These are phyloP conservation scores for Chelonoidis abingdonii DNA, from an alignment of 2,113 vertebrate species.

Conservation along the genomic window DNA sequence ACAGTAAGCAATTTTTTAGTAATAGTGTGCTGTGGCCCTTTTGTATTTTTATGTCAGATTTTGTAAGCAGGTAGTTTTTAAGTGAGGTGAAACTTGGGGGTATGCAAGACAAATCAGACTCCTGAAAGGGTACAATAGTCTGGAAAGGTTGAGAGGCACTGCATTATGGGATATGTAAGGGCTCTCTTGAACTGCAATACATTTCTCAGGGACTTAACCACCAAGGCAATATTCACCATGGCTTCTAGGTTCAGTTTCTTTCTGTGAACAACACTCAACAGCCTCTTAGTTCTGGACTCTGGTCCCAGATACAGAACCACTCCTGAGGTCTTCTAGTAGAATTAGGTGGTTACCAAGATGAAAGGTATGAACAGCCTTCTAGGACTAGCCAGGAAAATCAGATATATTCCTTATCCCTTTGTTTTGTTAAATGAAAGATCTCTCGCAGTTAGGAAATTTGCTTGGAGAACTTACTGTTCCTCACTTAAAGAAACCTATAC, in stretches of 20 bases:
- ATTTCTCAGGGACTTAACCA: not conserved
- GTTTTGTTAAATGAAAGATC: conserved; percentile 19
- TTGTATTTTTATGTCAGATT: no score
- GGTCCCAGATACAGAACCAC: not conserved
- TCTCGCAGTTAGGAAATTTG: conserved; percentile 8
- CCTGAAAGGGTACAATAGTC: not conserved
- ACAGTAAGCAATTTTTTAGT: no score
- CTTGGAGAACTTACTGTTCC: accelerated
- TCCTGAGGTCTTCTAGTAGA: conserved; percentile 21
- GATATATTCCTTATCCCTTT: conserved; percentile 25
- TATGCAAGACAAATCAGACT: no score
- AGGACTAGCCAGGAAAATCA: not conserved
- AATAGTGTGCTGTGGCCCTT: no score
- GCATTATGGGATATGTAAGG: not conserved
- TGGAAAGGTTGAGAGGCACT: not conserved
- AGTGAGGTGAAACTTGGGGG: no score
- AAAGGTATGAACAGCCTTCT: conserved; percentile 54
- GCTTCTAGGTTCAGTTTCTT: not conserved
- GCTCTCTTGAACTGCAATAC: accelerated
- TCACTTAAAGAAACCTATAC: accelerated
- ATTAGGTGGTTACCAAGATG: conserved; percentile 65
- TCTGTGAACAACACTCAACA: not conserved
- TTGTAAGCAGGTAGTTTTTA: no score
- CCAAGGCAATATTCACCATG: accelerated
- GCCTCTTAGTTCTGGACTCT: not conserved